phyloP scores from a whole-genome alignment of 2,888 invertebrate species.

The Nomada flava region DNA sequence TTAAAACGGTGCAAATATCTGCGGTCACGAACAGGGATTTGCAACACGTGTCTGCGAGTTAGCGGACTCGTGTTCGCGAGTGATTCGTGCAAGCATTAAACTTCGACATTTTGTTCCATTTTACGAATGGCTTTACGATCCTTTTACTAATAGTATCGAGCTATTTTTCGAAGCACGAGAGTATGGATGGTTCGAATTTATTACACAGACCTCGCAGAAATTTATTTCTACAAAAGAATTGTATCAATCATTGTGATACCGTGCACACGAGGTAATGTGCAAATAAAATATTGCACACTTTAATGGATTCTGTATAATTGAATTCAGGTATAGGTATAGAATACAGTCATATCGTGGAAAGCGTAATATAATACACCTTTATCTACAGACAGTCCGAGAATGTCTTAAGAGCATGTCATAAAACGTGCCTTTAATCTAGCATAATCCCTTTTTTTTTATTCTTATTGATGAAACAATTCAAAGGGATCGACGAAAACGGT shows the following conservation, averaged over 20 bases:
- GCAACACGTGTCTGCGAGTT: conserved; percentile 7
- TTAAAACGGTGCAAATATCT: conserved; percentile 22
- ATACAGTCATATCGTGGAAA: no score
- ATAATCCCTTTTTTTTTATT: not conserved
- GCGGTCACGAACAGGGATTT: conserved; percentile 3
- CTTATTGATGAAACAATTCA: not conserved
- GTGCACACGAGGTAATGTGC: no score
- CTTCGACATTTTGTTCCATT: conserved; percentile 12
- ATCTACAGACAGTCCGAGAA: not conserved
- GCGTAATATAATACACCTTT: no score
- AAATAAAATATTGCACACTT: no score
- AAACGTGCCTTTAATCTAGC: not conserved
- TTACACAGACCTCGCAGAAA: no score
- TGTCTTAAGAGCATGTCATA: not conserved
- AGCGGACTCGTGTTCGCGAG: conserved; percentile 12
- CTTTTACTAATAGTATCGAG: no score
- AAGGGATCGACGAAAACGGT: not conserved
- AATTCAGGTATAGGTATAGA: no score
- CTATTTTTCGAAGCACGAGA: no score
- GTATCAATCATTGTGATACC: no score
- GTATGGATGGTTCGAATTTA: no score
- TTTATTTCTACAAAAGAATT: no score
- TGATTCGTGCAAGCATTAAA: conserved; percentile 3
- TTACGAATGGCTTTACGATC: conserved; percentile 20
- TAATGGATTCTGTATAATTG: not conserved